Evolutionary conservation across 2,113 vertebrate species (phyloP).

Genomic region (Xiphophorus maculatus): DNA sequence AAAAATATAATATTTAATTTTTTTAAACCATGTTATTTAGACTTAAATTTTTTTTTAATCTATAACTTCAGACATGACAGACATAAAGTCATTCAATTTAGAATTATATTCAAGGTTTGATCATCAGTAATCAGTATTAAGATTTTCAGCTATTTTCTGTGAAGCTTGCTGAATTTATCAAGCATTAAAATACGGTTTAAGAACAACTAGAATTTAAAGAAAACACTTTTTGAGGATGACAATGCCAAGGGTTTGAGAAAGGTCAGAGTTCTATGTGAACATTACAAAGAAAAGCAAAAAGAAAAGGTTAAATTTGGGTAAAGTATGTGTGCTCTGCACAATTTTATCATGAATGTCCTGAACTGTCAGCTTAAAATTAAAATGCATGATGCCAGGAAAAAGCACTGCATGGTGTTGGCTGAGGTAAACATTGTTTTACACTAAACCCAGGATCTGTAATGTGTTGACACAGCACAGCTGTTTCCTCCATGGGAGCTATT

Average conservation of each 20-base stretch:
- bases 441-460: background rate
- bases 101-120: too few species aligned
- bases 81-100: too few species aligned
- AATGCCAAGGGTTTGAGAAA: background rate
- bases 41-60: background rate
- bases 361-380: background rate
- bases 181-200: background rate
- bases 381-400: background rate
- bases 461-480: slow-evolving; percentile 8
- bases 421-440: background rate
- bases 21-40: background rate
- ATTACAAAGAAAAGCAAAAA: background rate
- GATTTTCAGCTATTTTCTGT: too few species aligned
- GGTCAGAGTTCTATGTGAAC: background rate
- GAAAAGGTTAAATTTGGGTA: background rate
- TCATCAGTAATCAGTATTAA: too few species aligned
- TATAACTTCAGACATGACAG: too few species aligned
- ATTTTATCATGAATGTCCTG: background rate
- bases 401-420: background rate
- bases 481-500: background rate
- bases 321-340: background rate
- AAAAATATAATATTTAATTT: background rate
- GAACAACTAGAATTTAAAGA: background rate
- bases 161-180: background rate
- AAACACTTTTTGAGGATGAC: background rate